Evolutionary conservation across 2,888 invertebrate species (phyloP), one percentile per base, ranked within the genome.

Genomic region (Hermaeophaga mercurialis): DNA sequence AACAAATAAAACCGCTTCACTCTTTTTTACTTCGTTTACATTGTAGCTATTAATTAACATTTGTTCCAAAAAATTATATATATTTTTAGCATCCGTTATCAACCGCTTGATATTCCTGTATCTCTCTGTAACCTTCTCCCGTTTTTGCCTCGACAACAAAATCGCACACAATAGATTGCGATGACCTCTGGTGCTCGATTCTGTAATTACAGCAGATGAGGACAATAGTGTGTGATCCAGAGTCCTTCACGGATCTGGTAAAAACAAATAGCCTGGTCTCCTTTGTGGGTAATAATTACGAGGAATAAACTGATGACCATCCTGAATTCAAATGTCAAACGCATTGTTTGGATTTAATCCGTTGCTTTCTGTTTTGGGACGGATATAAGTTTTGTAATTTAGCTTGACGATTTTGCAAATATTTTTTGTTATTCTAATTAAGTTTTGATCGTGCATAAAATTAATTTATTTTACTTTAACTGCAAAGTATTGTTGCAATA

Each of bases 191-290:
- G 52, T 43, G 49, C 31, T 22, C 46, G 33, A 47, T 46, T 50
- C 44, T 34, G 52, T 65, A 63, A 65, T 65, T 59, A 63, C 48
- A 54, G 55, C 60, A 62, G 61, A 60, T 52, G 58, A 52, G 49
- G 41, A 59, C 58, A 59, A 61, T 61, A 55, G 50, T 14, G 33
- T 57, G 49, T 54, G 62, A 59, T 59, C 53, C 52, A 52, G 48
- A 54, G 57, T 59, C 54, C 59, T 53, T 41, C 22, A 45, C 26
- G 49, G 54, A 56, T 46, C 45, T 43, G 31, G 53, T 63, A 65
- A 65, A 65, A 65, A 65, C 63, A 57, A 62, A 64, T 54, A 64
- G 56, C 46, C 59, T 49, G 44, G 39, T 50, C 31, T 49, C 54
- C 54, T 61, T 61, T 54, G 58, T 48, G 46, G 56, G 55, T 54